phyloP scores from a whole-genome alignment of 2,888 invertebrate genomes.

The Heliconius charithonia region DNA sequence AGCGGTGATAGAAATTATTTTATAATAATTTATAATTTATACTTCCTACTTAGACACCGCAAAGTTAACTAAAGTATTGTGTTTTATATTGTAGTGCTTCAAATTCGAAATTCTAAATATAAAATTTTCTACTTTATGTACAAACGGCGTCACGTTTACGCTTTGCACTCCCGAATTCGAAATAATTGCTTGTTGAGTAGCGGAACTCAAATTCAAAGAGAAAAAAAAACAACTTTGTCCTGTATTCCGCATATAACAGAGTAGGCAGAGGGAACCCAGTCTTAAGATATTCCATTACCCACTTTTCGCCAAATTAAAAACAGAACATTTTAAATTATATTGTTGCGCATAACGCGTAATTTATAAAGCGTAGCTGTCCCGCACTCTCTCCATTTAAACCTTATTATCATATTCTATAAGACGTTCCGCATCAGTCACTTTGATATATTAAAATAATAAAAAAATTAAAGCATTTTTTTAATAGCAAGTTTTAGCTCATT shows the following conservation, averaged over 20 bases:
- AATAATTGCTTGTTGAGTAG: too few relatives aligned
- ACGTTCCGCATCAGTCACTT: conserved; percentile 8
- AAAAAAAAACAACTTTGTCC: too few relatives aligned
- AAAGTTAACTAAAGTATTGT: neutral
- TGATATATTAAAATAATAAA: conserved; percentile 11
- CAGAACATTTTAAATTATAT: neutral
- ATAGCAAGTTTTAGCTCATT: too few relatives aligned
- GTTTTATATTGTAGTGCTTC: too few relatives aligned
- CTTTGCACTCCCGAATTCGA: too few relatives aligned
- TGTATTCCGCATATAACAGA: too few relatives aligned
- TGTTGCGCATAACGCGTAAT: conserved; percentile 3
- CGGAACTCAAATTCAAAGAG: too few relatives aligned
- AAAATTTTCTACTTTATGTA: neutral
- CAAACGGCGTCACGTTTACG: too few relatives aligned
- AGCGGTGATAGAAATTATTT: neutral
- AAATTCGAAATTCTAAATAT: too few relatives aligned
- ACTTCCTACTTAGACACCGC: neutral
- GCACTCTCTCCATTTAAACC: conserved; percentile 12
- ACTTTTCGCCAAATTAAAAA: too few relatives aligned
- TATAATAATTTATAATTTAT: conserved; percentile 1
- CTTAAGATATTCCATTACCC: too few relatives aligned
- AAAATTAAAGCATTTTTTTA: neutral
- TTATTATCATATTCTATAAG: conserved; percentile 14
- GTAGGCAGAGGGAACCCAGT: too few relatives aligned
- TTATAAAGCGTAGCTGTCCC: neutral